Conservation (phyloP, 1,140 invertebrate species). For the Megalopta genalis region DNA sequence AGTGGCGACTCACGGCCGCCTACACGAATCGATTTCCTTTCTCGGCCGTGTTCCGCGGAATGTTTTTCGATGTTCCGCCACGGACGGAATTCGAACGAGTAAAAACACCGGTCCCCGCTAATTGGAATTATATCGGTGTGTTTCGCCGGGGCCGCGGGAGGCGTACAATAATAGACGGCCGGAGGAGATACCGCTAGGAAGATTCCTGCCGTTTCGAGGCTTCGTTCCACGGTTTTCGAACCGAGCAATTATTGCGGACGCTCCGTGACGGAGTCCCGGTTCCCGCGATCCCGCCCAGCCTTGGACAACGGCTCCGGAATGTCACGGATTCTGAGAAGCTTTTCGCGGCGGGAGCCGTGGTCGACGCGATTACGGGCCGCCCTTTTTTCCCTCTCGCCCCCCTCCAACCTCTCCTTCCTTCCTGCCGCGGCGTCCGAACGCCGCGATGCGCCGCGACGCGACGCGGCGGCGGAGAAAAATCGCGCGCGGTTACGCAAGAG, state of each 20-base stretch:
- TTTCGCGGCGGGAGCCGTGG: constrained; percentile 17
- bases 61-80: neutral
- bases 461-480: constrained; percentile 14
- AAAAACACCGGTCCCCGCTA: neutral
- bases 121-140: constrained; percentile 3
- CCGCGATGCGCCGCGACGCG: no score
- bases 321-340: constrained; percentile 32
- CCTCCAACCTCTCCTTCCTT: neutral
- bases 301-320: constrained; percentile 24
- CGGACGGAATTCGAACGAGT: neutral
- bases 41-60: neutral
- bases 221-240: constrained; percentile 50
- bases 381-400: neutral
- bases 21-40: neutral
- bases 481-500: constrained; percentile 37
- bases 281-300: constrained; percentile 39
- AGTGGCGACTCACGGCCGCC: neutral
- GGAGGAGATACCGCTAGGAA: constrained; percentile 46
- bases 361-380: constrained; percentile 18
- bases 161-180: constrained; percentile 10
- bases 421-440: neutral
- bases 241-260: constrained; percentile 47
- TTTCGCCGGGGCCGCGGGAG: neutral
- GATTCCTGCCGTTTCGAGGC: constrained; percentile 31
- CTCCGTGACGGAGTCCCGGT: constrained; percentile 41